phyloP scores from a whole-genome alignment of 2,113 vertebrate genomes.

The Corythaeola cristata region DNA sequence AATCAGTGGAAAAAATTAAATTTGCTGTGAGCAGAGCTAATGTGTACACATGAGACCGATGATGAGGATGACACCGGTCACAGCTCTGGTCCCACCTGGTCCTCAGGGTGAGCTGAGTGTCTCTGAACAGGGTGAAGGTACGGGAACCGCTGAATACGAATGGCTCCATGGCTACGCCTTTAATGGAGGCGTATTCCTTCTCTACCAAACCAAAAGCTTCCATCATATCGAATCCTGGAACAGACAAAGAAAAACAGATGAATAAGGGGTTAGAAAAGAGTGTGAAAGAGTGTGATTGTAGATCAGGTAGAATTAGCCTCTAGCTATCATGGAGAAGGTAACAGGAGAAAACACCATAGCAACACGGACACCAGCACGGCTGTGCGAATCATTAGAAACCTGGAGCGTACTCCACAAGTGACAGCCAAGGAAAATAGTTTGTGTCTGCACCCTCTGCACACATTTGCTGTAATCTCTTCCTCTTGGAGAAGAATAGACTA shows the following conservation, averaged over 20 bases:
- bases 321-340: neutral
- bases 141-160: constrained; percentile 79
- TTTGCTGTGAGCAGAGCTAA: neutral
- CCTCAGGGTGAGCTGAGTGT: constrained; percentile 85
- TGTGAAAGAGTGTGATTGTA: neutral
- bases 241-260: neutral
- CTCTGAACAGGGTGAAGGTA: constrained; percentile 84
- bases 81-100: constrained; percentile 76
- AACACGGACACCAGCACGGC: neutral
- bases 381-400: neutral
- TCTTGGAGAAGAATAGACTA: neutral
- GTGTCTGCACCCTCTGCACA: neutral
- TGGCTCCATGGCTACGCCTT: constrained; percentile 85
- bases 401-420: neutral
- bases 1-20: too few species aligned
- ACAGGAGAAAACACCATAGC: neutral
- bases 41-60: rapidly evolving
- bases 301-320: neutral
- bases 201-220: constrained; percentile 86
- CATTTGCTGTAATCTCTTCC: neutral
- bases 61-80: neutral
- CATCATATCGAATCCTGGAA: constrained; percentile 92
- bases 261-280: neutral
- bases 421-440: neutral
- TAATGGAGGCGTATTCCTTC: constrained; percentile 82